Evolutionary conservation across 2,888 invertebrate genomes (phyloP), one percentile per base, ranked within the genome.

Genomic region (Ceriagrion tenellum): DNA sequence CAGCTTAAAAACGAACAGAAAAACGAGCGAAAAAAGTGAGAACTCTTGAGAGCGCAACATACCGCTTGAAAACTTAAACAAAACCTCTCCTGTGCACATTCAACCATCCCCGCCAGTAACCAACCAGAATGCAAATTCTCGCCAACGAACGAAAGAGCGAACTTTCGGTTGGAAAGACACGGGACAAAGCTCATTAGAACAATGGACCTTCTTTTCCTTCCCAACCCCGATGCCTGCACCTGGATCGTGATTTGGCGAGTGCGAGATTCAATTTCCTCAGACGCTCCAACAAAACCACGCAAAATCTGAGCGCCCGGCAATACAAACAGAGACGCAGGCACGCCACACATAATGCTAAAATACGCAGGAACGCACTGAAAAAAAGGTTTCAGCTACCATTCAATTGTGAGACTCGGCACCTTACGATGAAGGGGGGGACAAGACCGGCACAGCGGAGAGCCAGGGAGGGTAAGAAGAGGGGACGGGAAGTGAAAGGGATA

Each of bases 151-250:
- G 35, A 81, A 35, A 81, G 35, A 12, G 81, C 8, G 13, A 81
- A 81, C n/a, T 81, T 81, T 81, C 35, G 81, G 13, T 81, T n/a
- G 81, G 81, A 35, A 18, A 81, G 81, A 81, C 81, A 35, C 35
- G 81, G 81, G 81, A 81, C 81, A 81, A 81, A 81, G 81, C 81
- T 35, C 81, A 81, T 81, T 81, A 81, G n/a, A 81, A 81, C 81
- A 81, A 81, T 81, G 81, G 74, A 81, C 81, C 47, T 47, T 2
- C 8, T 4, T 47, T 8, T 81, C 30, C 13, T n/a, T 35, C 59
- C 59, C 69, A n/a, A n/a, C 47, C 59, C 59, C 30, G 26, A 69
- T 6, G n/a, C 26, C 26, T n/a, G 69, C 81, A 81, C 81, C 81
- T 81, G 81, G 35, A 30, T 81, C 81, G 81, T 35, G 81, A 81